Conservation (phyloP, 2,888 invertebrate genomes). For the Tiliacea citrago region DNA sequence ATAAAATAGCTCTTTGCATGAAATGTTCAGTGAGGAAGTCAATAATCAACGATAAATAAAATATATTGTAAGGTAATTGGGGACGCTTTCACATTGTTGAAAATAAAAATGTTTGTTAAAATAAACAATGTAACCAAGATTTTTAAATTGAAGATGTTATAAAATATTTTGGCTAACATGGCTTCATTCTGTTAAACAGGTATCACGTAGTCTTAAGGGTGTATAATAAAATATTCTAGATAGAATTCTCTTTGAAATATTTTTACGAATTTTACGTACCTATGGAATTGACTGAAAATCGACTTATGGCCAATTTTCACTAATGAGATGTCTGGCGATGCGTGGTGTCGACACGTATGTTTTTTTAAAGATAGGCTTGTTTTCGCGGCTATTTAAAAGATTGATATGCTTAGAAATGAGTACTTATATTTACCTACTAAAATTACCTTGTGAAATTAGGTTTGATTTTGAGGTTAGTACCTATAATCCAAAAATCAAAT, state of each 20-base stretch:
- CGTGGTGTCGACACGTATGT: constrained; percentile 1
- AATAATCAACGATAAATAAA: constrained; percentile 59
- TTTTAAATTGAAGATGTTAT: constrained; percentile 16
- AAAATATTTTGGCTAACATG: constrained; percentile 6
- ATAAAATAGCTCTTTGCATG: constrained; percentile 58
- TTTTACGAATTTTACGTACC: constrained; percentile 6
- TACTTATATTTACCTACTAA: background rate
- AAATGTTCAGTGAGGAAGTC: constrained; percentile 58
- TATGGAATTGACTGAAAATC: background rate
- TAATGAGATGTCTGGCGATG: constrained; percentile 16
- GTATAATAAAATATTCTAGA: constrained; percentile 3
- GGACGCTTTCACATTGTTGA: constrained; percentile 25
- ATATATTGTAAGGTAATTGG: constrained; percentile 42
- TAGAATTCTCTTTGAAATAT: constrained; percentile 1
- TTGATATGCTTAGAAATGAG: background rate
- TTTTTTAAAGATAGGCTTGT: background rate
- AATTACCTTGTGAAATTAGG: background rate
- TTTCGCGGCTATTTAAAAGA: background rate
- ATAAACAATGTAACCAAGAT: constrained; percentile 19
- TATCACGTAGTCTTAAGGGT: background rate
- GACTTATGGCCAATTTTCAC: constrained; percentile 10
- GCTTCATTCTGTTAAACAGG: constrained; percentile 19
- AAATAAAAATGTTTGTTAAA: constrained; percentile 19
- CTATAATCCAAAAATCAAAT: too few relatives aligned
- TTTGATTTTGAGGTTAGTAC: background rate